phyloP scores from a whole-genome alignment of 2,797 vertebrate species.

The Dermochelys coriacea region DNA sequence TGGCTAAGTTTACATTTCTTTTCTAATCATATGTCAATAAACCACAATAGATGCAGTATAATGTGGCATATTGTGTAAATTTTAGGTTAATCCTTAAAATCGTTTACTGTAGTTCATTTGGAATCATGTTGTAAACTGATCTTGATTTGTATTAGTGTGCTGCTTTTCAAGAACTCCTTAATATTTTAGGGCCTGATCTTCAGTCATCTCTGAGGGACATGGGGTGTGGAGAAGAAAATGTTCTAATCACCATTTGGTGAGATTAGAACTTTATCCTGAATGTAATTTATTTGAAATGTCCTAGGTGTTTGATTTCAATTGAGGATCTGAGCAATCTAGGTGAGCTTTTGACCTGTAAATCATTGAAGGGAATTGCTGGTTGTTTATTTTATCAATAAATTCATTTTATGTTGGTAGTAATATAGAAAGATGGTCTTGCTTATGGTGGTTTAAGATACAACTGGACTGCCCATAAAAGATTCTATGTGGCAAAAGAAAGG shows the following conservation, averaged over 20 bases:
- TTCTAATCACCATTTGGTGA: background rate
- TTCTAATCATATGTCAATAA: conserved; percentile 79
- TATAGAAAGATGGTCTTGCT: background rate
- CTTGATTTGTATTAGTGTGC: conserved; percentile 69
- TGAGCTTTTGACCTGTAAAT: conserved; percentile 30
- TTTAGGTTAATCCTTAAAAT: conserved; percentile 72
- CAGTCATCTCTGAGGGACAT: conserved; percentile 24
- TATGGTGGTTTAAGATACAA: background rate
- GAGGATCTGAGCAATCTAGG: background rate
- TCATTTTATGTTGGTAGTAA: background rate
- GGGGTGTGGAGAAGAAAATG: background rate
- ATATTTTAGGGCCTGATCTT: conserved; percentile 53
- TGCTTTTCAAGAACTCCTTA: conserved; percentile 58
- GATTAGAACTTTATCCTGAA: background rate
- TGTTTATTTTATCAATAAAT: accelerated
- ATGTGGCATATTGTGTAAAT: conserved; percentile 73
- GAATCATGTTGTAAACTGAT: conserved; percentile 76
- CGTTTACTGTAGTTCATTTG: conserved; percentile 71
- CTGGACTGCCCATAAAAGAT: background rate
- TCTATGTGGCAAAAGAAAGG: conserved; percentile 16
- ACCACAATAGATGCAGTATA: conserved; percentile 73
- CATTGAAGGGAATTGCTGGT: background rate
- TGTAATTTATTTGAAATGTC: background rate
- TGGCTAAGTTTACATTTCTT: conserved; percentile 80
- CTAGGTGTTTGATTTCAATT: background rate